Evolutionary conservation across 2,888 invertebrate genomes (phyloP), one percentile per base, ranked within the genome.

Genomic region (Pheosia tremula): DNA sequence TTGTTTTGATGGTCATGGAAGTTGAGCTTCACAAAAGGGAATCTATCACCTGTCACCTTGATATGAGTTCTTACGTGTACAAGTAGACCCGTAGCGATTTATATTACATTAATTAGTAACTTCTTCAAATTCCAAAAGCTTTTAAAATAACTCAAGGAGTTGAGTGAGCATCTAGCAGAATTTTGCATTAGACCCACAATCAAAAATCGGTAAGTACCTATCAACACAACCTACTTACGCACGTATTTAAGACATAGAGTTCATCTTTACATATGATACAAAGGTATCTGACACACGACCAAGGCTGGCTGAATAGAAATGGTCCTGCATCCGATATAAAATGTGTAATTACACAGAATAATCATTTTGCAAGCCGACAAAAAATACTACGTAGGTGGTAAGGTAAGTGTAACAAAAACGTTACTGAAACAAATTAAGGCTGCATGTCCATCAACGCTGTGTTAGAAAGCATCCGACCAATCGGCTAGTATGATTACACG

Each of bases 321-420:
- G 2, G 50, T 24, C 24, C 24, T 24, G 24, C 50, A 50, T 50
- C 24, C 24, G 24, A 50, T 8, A 47, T 47, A 47, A 47, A 47
- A 47, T n/a, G 47, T 47, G 47, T 47, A 47, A 47, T 47, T 47
- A 47, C 47, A 43, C 43, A 9, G 43, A 43, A 43, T 43, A 43
- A 43, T 43, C 8, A 47, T 47, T 47, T 47, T 47, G 47, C 47
- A 47, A 5, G 4, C 4, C 45, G 47, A 11, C n/a, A 47, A 47
- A 47, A 47, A 47, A 47, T 47, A 47, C 47, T 47, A 47, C 47
- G 47, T 47, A 47, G 47, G 47, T 47, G 47, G 47, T 47, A 47
- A 24, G 47, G 6, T 47, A n/a, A 47, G 47, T 47, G 8, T 47
- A 47, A n/a, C 47, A 5, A 47, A n/a, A 47, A 47, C n/a, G n/a